Conservation (phyloP, 1,140 invertebrate species). For the Drosophila equinoxialis region DNA sequence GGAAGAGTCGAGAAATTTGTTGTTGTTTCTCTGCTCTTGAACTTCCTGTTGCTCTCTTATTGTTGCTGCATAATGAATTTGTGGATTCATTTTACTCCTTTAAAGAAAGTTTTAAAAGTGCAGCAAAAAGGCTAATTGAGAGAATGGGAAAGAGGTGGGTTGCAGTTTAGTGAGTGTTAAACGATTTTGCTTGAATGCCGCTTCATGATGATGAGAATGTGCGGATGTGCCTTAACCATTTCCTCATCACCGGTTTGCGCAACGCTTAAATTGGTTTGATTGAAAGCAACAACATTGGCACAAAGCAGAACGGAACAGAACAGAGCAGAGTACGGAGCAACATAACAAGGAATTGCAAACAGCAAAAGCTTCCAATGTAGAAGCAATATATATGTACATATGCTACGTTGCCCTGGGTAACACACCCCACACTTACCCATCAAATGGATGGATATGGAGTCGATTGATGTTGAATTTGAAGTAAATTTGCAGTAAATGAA, state of each 20-base stretch:
- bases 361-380: conserved; percentile 4
- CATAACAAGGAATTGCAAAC: conserved; percentile 9
- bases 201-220: neutral
- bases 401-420: conserved; percentile 1
- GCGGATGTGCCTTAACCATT: conserved; percentile 7
- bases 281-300: conserved; percentile 9
- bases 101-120: neutral
- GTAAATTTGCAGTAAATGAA: conserved; percentile 12
- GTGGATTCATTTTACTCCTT: neutral
- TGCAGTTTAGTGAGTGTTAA: neutral
- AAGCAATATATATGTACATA: conserved; percentile 1
- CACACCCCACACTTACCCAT: neutral
- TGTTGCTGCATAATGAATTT: neutral
- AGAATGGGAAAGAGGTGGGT: too few species aligned
- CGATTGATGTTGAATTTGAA: conserved; percentile 8
- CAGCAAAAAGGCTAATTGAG: neutral
- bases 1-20: neutral
- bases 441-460: conserved; percentile 5
- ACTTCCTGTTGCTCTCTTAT: neutral
- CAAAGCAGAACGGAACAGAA: neutral
- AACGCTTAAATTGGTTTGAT: conserved; percentile 11
- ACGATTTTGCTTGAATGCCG: neutral
- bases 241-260: conserved; percentile 2
- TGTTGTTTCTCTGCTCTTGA: neutral
- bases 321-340: neutral